Percentiles rank a stretch among this genome's conserved stretches.
Conservation (phyloP, 2,113 vertebrate species). For the mouse (Mus musculus) region DNA sequence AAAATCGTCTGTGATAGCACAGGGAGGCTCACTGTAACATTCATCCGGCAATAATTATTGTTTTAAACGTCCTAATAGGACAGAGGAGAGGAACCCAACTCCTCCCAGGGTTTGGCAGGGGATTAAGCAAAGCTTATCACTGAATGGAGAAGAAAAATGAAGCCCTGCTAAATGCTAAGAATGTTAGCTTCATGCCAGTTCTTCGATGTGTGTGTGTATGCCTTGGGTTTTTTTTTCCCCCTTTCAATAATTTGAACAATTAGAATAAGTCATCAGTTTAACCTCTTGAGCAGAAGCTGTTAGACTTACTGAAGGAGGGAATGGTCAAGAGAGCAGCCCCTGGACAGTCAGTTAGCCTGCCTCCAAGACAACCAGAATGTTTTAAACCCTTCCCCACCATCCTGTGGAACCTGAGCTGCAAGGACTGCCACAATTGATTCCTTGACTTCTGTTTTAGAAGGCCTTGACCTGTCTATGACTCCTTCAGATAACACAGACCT, state of each 20-base stretch:
- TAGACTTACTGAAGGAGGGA: background rate
- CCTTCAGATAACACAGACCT: background rate
- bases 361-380: background rate
- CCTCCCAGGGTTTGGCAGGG: no score
- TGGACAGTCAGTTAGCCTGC: background rate
- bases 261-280: background rate
- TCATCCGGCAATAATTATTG: background rate
- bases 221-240: background rate
- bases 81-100: no score
- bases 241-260: background rate
- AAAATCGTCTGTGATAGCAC: background rate
- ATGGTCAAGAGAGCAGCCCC: background rate
- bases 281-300: background rate
- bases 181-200: background rate
- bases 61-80: background rate
- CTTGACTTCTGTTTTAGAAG: background rate
- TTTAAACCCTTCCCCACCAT: background rate
- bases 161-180: background rate
- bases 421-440: background rate
- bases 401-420: background rate
- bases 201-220: background rate
- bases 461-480: background rate
- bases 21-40: background rate
- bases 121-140: background rate
- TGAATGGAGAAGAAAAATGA: background rate